These are phyloP conservation scores for Chlorodrepanis virens DNA, from an alignment of 2,113 vertebrate species.

Conservation along the genomic window DNA sequence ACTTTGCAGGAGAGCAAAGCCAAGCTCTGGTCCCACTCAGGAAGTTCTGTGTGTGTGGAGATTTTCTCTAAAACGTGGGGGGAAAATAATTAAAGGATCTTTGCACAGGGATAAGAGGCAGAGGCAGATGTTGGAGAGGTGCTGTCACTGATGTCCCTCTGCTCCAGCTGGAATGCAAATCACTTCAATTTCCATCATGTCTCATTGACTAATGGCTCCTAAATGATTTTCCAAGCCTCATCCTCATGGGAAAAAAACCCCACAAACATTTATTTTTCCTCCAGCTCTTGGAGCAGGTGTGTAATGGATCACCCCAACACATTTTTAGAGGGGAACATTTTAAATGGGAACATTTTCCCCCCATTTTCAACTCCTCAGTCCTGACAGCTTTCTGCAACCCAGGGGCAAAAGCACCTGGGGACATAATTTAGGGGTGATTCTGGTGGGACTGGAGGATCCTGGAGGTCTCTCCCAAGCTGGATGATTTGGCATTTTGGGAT, in stretches of 20 bases:
- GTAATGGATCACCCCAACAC: neutral
- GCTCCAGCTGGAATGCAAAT: constrained; percentile 23
- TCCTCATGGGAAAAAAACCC: neutral
- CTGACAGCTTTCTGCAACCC: neutral
- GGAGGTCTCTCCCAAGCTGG: neutral
- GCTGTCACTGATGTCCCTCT: neutral
- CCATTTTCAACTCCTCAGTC: neutral
- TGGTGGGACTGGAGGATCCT: neutral
- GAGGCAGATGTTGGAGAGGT: neutral
- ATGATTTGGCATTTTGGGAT: neutral
- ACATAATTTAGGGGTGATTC: neutral
- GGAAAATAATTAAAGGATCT: neutral
- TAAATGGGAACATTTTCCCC: neutral
- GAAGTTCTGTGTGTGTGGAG: neutral
- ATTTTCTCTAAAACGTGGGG: neutral
- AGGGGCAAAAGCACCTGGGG: neutral
- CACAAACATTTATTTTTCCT: neutral
- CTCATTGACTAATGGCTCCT: neutral
- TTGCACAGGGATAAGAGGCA: neutral
- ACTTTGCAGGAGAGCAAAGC: neutral
- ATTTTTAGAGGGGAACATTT: neutral
- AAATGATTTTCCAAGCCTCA: neutral
- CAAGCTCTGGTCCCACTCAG: neutral
- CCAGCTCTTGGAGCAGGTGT: neutral
- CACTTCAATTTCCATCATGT: neutral